A percentile compares a stretch with the other conserved stretches of the same genome.
These are phyloP conservation scores for Pristionchus maxplancki DNA, from an alignment of 2,888 invertebrate species.

Conservation along the genomic window DNA sequence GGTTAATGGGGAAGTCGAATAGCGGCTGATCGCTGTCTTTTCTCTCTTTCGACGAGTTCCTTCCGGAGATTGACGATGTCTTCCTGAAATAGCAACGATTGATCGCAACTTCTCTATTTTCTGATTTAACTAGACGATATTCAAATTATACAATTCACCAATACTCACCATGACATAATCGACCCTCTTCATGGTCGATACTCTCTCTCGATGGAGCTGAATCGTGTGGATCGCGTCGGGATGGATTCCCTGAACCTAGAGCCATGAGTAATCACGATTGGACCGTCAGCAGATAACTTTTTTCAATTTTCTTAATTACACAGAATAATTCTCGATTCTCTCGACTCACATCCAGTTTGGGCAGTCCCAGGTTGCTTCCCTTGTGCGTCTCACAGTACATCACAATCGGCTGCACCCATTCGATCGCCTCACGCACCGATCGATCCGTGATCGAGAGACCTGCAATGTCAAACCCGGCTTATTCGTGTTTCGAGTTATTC, in stretches of 20 bases:
- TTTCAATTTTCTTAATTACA: neutral
- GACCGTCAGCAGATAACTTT: neutral
- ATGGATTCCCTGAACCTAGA: conserved; percentile 31
- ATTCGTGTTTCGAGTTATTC: no score
- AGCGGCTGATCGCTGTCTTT: conserved; percentile 23
- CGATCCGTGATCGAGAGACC: conserved; percentile 5
- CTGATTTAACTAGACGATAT: neutral
- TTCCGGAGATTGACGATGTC: neutral
- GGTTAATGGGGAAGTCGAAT: neutral
- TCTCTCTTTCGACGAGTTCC: neutral
- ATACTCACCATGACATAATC: conserved; percentile 54
- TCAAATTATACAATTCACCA: no score
- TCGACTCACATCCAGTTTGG: neutral
- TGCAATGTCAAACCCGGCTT: no score
- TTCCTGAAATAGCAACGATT: neutral
- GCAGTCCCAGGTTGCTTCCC: conserved; percentile 51
- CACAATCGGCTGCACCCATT: conserved; percentile 67
- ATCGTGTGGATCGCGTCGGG: conserved; percentile 60
- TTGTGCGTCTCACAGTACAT: conserved; percentile 52
- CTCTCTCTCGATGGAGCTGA: conserved; percentile 54
- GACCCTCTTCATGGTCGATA: neutral
- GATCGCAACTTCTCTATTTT: neutral
- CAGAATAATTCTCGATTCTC: no score
- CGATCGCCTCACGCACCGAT: conserved; percentile 56
- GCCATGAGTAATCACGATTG: neutral